A percentile compares a stretch with the other conserved stretches of the same genome.
phyloP scores from a whole-genome alignment of 2,797 vertebrate genomes.

The Limosa lapponica region DNA sequence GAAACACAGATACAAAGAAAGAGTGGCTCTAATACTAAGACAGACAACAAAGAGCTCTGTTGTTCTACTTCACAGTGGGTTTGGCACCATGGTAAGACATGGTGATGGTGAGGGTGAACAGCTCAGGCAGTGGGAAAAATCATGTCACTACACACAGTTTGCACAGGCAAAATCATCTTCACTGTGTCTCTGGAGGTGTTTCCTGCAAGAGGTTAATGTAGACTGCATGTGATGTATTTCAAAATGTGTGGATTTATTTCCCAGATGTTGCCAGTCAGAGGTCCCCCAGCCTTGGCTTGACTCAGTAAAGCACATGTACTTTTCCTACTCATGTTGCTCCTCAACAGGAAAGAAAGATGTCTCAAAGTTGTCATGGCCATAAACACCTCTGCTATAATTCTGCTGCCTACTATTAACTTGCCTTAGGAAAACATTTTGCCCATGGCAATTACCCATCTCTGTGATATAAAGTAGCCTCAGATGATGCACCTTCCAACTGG shows the following conservation, averaged over 20 bases:
- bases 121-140: not conserved
- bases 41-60: accelerated
- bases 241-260: not conserved
- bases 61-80: not conserved
- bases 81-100: not conserved
- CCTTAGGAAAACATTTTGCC: not conserved
- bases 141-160: not conserved
- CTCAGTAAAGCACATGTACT: not conserved
- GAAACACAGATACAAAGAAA: not conserved
- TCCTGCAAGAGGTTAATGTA: not conserved
- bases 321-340: not conserved
- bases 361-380: not conserved
- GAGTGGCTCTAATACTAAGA: not conserved
- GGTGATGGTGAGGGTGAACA: not conserved
- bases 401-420: not conserved
- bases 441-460: not conserved
- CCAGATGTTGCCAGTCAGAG: not conserved
- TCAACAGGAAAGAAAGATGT: not conserved
- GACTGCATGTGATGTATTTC: not conserved
- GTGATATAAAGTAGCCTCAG: not conserved
- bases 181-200: accelerated
- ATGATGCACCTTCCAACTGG: not conserved
- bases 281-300: not conserved
- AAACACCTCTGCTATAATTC: not conserved
- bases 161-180: not conserved